phyloP scores from a whole-genome alignment of 2,113 vertebrate genomes.

The human (Homo sapiens) region DNA sequence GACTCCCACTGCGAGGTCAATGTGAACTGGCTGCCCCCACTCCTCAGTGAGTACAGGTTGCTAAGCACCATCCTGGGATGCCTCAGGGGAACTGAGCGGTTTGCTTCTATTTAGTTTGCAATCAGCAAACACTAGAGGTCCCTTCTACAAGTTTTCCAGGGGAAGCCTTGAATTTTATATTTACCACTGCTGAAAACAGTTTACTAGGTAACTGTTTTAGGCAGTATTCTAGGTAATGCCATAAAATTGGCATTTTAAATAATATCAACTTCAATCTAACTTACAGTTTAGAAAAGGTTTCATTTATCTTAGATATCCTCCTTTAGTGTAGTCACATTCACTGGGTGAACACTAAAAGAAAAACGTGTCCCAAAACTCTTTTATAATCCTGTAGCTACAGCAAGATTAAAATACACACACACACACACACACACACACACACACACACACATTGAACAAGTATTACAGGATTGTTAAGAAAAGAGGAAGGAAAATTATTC shows the following conservation, averaged over 20 bases:
- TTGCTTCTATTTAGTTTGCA: neutral
- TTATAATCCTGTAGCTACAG: neutral
- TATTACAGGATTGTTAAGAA: neutral
- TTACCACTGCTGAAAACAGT: neutral
- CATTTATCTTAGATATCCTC: neutral
- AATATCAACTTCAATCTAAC: neutral
- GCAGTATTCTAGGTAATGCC: neutral
- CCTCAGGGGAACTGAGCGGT: rapidly evolving
- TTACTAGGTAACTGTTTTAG: neutral
- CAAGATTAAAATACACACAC: neutral
- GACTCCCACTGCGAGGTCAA: constrained; percentile 95
- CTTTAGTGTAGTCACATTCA: neutral
- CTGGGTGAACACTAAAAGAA: neutral
- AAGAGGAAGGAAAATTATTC: neutral
- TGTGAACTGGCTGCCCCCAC: constrained; percentile 93
- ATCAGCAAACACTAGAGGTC: neutral
- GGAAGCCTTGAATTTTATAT: neutral
- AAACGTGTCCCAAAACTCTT: neutral
- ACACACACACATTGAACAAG: neutral
- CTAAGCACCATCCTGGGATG: neutral
- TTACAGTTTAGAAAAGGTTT: neutral
- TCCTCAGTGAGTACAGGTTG: constrained; percentile 87
- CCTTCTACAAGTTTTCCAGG: neutral
- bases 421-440: too few species aligned
- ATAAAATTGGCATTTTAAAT: neutral